Evolutionary conservation across 37 sponge, comb jelly and placozoan species (phyloP), one percentile per base, ranked within the genome.

Genomic region (Bolinopsis microptera): DNA sequence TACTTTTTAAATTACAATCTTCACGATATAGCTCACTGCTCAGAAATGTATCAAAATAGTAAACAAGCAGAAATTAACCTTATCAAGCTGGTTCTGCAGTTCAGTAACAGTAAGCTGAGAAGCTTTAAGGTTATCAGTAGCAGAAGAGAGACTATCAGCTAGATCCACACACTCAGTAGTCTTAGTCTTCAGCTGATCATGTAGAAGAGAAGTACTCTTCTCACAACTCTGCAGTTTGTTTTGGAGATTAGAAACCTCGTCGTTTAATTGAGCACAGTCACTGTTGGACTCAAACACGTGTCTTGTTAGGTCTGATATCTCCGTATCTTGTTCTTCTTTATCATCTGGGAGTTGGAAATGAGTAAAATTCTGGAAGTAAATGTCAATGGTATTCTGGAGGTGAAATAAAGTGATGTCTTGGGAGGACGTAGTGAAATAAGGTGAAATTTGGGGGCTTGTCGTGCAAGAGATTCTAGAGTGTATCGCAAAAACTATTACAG

Each of bases 221-320:
- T 86, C 90, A 1, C 48, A 24, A n/a, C 26, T 86, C 25, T 13
- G 38, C 26, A 86, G 90, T 39, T 86, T 38, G 30, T 5, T 30
- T 48, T 86, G 90, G 0, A 86, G 61, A 8, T 24, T n/a, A 0
- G 90, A 36, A 23, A 86, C 90, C 90, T 86, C 90, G 22, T 41
- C 35, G 48, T 41, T 86, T 0, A 86, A 48, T 27, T 86, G 90
- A 23, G 90, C 90, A 40, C 90, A 86, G 90, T 86, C 90, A 39
- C 90, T 86, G 90, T 86, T 86, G 9, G 61, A 41, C 30, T 86
- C 90, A 39, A 41, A 86, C 41, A 86, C 90, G 61, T 86, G 90
- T n/a, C 90, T 8, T 22, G 90, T 86, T 1, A 86, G 90, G 30
- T 86, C 90, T 16, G 90, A 86, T 38, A 86, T 86, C 30, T 86